Evolutionary conservation across 2,888 invertebrate species (phyloP), one percentile per base, ranked within the genome.

Genomic region (Plebejus argus): DNA sequence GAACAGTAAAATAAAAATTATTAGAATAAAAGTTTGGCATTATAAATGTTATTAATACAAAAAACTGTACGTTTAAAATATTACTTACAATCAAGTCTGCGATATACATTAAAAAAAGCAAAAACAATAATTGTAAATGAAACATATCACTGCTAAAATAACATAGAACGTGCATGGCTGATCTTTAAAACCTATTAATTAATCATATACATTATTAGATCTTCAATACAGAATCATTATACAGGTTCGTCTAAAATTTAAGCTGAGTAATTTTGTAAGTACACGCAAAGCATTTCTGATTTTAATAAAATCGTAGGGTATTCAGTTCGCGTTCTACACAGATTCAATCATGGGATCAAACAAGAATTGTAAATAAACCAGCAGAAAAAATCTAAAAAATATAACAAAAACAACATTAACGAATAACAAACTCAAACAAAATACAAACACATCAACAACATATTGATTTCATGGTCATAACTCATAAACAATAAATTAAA

Each of bases 1-100:
- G 18, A 53, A 10, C 3, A 45, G 15, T 53, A 53, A 15, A 53
- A 49, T 58, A 61, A 33, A 76, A 18, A 76, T 75, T 75, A 78
- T 76, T 49, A 6, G 53, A 18, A 53, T 49, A 53, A 18, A 18
- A 20, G 2, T 33, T 53, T 28, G 15, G 6, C 45, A 74, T 8
- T 33, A 1, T 3, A 74, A 23, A 12, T 61, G 10, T 61, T 8
- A 23, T 3, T 0, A 10, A 12, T 3, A 8, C 10, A 4, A 7
- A 61, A 23, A 12, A 61, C 23, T 45, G 45, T 45, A 23, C 12
- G 15, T 53, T 53, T 61, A 61, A 61, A 12, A 23, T 4, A 12
- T 4, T 61, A 61, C 61, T 61, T 66, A 33, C 28, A 33, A 66
- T 28, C 10, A 66, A 20, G 12, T 28, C 61, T 23, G 61, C 61